Conservation (phyloP, 23 tunicate species). For the Halocynthia aurantium region DNA sequence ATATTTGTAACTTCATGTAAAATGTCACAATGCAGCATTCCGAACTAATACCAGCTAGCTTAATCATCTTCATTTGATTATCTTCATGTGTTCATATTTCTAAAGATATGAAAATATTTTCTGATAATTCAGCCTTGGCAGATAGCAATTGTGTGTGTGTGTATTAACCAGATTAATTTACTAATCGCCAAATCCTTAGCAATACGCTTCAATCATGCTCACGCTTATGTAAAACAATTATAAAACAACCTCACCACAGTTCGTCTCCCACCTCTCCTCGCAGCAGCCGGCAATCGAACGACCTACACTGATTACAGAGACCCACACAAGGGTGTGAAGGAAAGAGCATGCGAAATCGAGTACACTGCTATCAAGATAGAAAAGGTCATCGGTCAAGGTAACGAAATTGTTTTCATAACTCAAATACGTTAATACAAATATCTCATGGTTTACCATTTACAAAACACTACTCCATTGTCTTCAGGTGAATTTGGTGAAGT, state of each 20-base stretch:
- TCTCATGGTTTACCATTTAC: no score
- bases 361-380: conserved; percentile 48
- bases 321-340: conserved; percentile 88
- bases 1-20: no score
- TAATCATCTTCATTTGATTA: no score
- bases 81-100: no score
- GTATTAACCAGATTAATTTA: no score
- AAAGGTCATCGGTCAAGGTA: conserved; percentile 86
- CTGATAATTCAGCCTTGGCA: no score
- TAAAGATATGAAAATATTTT: no score
- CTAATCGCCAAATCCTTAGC: no score
- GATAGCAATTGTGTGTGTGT: not conserved
- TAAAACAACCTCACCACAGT: not conserved
- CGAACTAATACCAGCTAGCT: no score
- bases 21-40: no score
- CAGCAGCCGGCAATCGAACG: conserved; percentile 24
- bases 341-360: conserved; percentile 73
- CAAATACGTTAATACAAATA: not conserved
- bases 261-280: conserved; percentile 16
- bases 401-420: not conserved
- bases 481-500: conserved; percentile 93
- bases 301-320: conserved; percentile 92
- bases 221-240: no score
- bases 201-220: no score
- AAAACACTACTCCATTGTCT: not conserved